Evolutionary conservation across 2,113 vertebrate species (phyloP).

Genomic region (Pitta sordida): DNA sequence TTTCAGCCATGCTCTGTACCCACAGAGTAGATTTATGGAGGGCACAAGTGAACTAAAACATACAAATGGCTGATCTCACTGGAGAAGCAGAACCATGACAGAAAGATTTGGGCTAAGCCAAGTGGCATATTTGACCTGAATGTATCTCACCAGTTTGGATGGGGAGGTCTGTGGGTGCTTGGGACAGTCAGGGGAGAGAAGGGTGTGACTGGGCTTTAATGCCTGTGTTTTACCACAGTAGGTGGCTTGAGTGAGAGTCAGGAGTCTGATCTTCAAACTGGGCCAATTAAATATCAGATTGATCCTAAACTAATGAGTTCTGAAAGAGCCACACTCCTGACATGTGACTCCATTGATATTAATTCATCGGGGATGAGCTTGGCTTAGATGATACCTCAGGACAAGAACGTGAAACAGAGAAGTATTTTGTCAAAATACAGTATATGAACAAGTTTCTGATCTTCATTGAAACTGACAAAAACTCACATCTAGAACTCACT

Average conservation of each 20-base stretch:
- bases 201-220: neutral
- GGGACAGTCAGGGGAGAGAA: neutral
- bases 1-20: neutral
- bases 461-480: neutral
- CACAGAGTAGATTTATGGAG: neutral
- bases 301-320: neutral
- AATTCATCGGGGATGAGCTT: neutral
- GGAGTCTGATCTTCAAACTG: neutral
- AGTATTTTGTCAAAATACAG: neutral
- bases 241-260: neutral
- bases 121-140: neutral
- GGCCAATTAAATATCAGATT: neutral
- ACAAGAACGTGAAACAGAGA: neutral
- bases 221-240: neutral
- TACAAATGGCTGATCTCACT: neutral
- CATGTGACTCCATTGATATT: neutral
- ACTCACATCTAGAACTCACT: neutral
- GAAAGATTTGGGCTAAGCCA: neutral
- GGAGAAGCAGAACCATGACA: neutral
- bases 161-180: neutral
- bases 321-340: neutral
- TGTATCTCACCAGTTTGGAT: neutral
- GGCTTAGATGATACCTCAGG: neutral
- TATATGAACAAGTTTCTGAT: neutral
- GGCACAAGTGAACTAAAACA: neutral